Evolutionary conservation across 2,888 invertebrate species (phyloP), one percentile per base, ranked within the genome.

Genomic region (Caenorhabditis afra): DNA sequence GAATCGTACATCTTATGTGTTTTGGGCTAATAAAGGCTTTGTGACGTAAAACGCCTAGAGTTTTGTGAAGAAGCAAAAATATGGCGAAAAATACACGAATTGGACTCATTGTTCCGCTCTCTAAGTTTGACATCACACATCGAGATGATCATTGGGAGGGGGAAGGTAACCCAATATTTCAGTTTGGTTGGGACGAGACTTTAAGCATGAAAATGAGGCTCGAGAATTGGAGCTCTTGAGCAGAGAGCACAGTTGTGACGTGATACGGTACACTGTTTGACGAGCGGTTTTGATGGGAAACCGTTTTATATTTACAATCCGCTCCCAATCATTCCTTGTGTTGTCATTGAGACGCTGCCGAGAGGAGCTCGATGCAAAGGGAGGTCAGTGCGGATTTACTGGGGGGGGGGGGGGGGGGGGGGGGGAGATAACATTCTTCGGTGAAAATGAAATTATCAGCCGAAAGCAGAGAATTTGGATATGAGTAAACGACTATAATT

Each of bases 21-120:
- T 62, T 71, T 64, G 62, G 62, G 71, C 71, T 47, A 71, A 71
- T 62, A 71, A 71, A 71, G 71, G 71, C 55, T 71, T 71, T 57
- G 70, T 71, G 71, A 71, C 71, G 71, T 71, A 62, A 71, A 49
- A 10, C 8, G 55, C 29, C 29, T 8, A 58, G 39, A 39, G 45
- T 23, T 14, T 45, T 20, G 11, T 4, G 20, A 16, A 18, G 39
- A 39, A 16, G 18, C 7, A 47, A 47, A 44, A 47, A 16, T 47
- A n/a, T n/a, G 47, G 11, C 41, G 14, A 41, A 41, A 11, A 11
- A 57, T 55, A 57, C 55, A 58, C 55, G 8, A 45, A 7, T 70
- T 70, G 55, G 45, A 70, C 70, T 52, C 50, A 23, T 53, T 70
- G 70, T 61, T 70, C 59, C 53, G 22, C n/a, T 20, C 37, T 11